Evolutionary conservation across 2,797 vertebrate genomes (phyloP).

Genomic region (Aplochiton taeniatus): DNA sequence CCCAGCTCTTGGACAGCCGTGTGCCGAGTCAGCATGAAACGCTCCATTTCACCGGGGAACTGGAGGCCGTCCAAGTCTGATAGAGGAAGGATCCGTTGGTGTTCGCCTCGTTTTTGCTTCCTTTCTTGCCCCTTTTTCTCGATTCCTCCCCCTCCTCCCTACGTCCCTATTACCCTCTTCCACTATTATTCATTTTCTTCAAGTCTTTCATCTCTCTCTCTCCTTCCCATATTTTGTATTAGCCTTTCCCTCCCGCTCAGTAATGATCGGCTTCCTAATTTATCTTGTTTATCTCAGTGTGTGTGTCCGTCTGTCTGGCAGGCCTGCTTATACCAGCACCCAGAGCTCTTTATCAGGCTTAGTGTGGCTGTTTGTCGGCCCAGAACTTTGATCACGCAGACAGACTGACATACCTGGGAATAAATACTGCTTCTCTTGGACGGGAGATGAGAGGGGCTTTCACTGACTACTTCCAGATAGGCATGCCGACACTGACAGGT

Average conservation of each 20-base stretch:
- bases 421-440: conserved; percentile 39
- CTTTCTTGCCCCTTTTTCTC: neutral
- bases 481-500: neutral
- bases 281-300: conserved; percentile 3
- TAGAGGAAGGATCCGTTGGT: neutral
- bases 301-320: conserved; percentile 5
- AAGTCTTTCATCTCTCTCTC: conserved; percentile 5
- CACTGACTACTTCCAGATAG: conserved; percentile 52
- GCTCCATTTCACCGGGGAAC: conserved; percentile 20
- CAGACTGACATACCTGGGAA: conserved; percentile 39
- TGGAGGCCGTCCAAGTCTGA: conserved; percentile 12
- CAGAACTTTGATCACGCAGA: conserved; percentile 36
- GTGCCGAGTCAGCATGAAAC: conserved; percentile 16
- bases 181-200: conserved; percentile 3
- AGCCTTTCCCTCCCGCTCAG: too few species aligned
- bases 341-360: neutral
- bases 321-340: neutral
- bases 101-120: neutral
- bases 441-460: conserved; percentile 47
- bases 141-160: neutral
- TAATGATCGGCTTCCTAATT: too few species aligned
- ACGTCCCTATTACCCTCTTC: conserved; percentile 9
- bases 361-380: neutral
- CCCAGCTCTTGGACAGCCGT: conserved; percentile 14
- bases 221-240: too few species aligned